These are phyloP conservation scores for Cerastis leucographa DNA, from an alignment of 2,888 invertebrate species.

Conservation along the genomic window DNA sequence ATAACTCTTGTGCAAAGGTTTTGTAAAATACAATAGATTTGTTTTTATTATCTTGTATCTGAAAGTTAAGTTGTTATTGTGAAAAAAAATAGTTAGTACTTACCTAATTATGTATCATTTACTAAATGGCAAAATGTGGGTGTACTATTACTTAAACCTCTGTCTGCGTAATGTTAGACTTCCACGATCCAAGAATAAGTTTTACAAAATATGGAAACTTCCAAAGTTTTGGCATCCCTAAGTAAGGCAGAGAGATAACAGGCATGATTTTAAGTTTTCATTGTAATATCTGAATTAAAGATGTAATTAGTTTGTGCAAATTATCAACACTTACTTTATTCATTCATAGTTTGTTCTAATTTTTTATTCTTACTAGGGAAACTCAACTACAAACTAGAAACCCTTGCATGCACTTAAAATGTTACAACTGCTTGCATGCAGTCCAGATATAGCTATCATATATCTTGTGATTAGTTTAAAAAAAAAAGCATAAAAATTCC, in stretches of 20 bases:
- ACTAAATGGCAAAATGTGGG: background rate
- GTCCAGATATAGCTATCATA: background rate
- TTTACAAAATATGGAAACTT: background rate
- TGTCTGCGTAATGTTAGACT: background rate
- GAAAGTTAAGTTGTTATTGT: conserved; percentile 56
- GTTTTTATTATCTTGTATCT: conserved; percentile 78
- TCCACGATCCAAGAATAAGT: background rate
- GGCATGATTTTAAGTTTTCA: no score
- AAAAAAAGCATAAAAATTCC: background rate
- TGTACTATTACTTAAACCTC: background rate
- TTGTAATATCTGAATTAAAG: background rate
- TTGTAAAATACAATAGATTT: conserved; percentile 88
- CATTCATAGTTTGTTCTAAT: background rate
- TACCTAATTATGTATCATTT: no score
- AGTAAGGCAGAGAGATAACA: no score
- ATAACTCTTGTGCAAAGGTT: conserved; percentile 75
- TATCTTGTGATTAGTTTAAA: background rate
- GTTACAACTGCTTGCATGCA: background rate
- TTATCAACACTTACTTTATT: background rate
- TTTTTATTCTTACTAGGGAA: background rate
- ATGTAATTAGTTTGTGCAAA: background rate
- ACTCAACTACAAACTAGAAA: background rate
- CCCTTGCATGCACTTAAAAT: background rate
- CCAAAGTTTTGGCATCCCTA: background rate
- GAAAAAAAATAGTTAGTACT: background rate